phyloP scores from a whole-genome alignment of 2,888 invertebrate species.

The Luffia ferchaultella region DNA sequence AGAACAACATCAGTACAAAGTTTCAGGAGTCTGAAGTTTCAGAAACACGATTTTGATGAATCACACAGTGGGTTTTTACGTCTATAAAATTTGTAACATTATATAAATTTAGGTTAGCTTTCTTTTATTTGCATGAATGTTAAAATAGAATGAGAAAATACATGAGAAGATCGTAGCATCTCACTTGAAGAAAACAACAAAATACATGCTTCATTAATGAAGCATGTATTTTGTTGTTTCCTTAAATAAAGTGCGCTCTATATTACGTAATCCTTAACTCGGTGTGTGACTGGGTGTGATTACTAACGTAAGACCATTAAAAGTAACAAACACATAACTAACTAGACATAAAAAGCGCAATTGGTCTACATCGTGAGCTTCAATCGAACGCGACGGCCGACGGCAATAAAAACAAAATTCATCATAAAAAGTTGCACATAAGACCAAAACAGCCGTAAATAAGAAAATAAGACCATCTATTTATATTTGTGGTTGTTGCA shows the following conservation, averaged over 20 bases:
- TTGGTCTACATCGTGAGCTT: constrained; percentile 20
- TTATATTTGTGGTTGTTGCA: constrained; percentile 39
- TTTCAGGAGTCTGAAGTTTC: too few relatives aligned
- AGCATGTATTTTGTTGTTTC: too few relatives aligned
- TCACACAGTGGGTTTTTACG: too few relatives aligned
- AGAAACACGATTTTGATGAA: too few relatives aligned
- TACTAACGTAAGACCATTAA: neutral
- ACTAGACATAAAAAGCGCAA: constrained; percentile 2
- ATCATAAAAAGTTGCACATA: constrained; percentile 60
- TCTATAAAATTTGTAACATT: too few relatives aligned
- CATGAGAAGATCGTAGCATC: too few relatives aligned
- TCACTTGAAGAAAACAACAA: too few relatives aligned
- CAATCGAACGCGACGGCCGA: constrained; percentile 29
- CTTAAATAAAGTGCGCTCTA: too few relatives aligned
- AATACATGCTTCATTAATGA: too few relatives aligned
- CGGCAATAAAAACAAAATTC: constrained; percentile 46
- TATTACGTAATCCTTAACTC: neutral
- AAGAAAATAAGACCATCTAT: constrained; percentile 55
- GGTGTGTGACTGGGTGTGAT: neutral
- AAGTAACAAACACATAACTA: constrained; percentile 22
- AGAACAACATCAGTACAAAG: too few relatives aligned
- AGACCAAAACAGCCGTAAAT: constrained; percentile 53
- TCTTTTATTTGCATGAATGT: neutral
- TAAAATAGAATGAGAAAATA: too few relatives aligned
- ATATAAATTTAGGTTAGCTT: neutral